Conservation (phyloP, 1,140 invertebrate genomes). For the Pseudomyrmex dendroicus region DNA sequence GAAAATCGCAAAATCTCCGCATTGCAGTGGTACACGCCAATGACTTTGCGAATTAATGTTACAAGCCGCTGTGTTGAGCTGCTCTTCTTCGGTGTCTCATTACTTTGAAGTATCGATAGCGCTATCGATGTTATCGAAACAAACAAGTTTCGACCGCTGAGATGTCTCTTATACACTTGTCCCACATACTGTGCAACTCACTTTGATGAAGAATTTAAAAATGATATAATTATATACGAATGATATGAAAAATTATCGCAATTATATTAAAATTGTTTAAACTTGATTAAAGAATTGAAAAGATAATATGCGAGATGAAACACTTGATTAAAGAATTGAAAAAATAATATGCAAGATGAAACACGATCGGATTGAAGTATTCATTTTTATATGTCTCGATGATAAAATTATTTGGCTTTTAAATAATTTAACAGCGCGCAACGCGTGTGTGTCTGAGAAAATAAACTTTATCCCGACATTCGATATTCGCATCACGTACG, state of each 20-base stretch:
- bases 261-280: too few species aligned
- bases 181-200: too few species aligned
- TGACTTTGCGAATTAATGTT: conserved; percentile 12
- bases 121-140: too few species aligned
- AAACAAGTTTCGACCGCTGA: too few species aligned
- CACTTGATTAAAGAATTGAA: neutral
- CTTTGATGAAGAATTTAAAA: too few species aligned
- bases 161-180: too few species aligned
- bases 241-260: too few species aligned
- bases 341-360: neutral
- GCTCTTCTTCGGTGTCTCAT: neutral
- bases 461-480: neutral
- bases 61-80: neutral
- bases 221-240: too few species aligned
- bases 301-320: neutral
- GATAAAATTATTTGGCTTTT: neutral
- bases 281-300: neutral
- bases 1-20: conserved; percentile 35
- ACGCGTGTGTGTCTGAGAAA: neutral
- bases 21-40: conserved; percentile 1
- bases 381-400: too few species aligned
- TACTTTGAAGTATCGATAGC: too few species aligned
- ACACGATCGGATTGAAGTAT: too few species aligned
- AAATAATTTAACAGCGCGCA: neutral
- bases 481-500: neutral